Percentiles rank a stretch among this genome's conserved stretches.
Evolutionary conservation across 2,113 vertebrate species (phyloP).

Genomic region (Taxidea taxus): DNA sequence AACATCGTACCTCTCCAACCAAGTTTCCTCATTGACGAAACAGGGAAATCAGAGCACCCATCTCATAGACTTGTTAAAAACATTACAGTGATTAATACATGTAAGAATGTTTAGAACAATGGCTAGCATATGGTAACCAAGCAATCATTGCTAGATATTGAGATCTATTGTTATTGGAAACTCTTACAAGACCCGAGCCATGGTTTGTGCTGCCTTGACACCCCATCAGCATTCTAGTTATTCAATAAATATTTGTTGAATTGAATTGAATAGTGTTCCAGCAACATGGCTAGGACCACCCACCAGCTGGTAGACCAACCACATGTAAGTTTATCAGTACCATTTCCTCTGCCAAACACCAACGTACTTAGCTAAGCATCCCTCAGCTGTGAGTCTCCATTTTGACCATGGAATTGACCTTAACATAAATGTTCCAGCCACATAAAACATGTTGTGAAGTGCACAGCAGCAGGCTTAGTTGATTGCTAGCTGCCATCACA

Average conservation of each 20-base stretch:
- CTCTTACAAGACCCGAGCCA: background rate
- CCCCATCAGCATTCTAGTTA: background rate
- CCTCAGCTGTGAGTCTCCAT: conserved; percentile 18
- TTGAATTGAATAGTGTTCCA: conserved; percentile 51
- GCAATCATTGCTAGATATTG: background rate
- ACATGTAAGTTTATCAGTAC: conserved; percentile 10
- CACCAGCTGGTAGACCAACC: conserved; percentile 45
- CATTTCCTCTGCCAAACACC: conserved; percentile 50
- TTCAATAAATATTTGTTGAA: conserved; percentile 67
- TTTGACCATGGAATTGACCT: conserved; percentile 59
- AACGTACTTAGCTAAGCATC: background rate
- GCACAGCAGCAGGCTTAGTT: conserved; percentile 22
- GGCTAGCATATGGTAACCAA: background rate
- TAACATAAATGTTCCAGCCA: conserved; percentile 63
- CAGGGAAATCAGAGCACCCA: background rate
- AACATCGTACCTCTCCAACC: background rate
- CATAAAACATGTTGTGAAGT: background rate
- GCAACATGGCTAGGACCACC: conserved; percentile 11
- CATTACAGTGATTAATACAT: background rate
- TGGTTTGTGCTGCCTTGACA: background rate
- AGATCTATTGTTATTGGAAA: background rate
- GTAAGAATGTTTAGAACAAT: background rate
- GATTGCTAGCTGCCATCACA: conserved; percentile 32
- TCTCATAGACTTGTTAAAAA: background rate
- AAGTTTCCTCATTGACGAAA: background rate